Percentiles rank a stretch among this genome's conserved stretches.
Evolutionary conservation across 2,888 invertebrate genomes (phyloP).

Genomic region (Spilosoma lubricipeda): DNA sequence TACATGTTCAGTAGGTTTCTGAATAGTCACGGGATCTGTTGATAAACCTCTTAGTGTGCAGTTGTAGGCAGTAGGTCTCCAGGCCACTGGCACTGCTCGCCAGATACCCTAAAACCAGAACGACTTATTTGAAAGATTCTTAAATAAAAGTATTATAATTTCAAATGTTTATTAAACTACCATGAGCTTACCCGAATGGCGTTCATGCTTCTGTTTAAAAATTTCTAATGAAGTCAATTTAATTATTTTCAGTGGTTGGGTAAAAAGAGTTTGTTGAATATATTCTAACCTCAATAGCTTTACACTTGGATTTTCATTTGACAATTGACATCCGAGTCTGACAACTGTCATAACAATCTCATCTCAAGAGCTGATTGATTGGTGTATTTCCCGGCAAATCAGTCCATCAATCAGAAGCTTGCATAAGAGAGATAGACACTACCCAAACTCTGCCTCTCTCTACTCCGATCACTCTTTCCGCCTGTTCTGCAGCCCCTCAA

Average conservation of each 20-base stretch:
- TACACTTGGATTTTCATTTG: neutral
- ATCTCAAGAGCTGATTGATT: no score
- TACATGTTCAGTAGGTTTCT: conserved; percentile 59
- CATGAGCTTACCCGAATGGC: conserved; percentile 57
- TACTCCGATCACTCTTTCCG: no score
- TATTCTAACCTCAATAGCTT: neutral
- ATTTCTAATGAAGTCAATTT: neutral
- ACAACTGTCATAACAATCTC: no score
- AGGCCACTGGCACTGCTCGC: conserved; percentile 61
- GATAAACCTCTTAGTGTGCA: conserved; percentile 61
- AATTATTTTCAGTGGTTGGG: neutral
- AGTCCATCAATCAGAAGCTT: no score
- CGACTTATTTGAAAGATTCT: neutral
- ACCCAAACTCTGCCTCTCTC: no score
- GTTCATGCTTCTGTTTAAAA: conserved; percentile 54
- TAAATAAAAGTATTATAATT: neutral
- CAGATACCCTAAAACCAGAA: conserved; percentile 64
- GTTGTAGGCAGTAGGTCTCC: conserved; percentile 55
- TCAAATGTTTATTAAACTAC: neutral
- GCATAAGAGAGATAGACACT: no score
- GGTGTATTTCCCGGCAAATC: no score
- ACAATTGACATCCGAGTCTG: neutral
- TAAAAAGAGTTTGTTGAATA: neutral
- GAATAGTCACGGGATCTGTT: conserved; percentile 54
- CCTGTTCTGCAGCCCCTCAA: no score